These are phyloP conservation scores for Hydrochoerus hydrochaeris DNA, from an alignment of 2,113 vertebrate species.

Conservation along the genomic window DNA sequence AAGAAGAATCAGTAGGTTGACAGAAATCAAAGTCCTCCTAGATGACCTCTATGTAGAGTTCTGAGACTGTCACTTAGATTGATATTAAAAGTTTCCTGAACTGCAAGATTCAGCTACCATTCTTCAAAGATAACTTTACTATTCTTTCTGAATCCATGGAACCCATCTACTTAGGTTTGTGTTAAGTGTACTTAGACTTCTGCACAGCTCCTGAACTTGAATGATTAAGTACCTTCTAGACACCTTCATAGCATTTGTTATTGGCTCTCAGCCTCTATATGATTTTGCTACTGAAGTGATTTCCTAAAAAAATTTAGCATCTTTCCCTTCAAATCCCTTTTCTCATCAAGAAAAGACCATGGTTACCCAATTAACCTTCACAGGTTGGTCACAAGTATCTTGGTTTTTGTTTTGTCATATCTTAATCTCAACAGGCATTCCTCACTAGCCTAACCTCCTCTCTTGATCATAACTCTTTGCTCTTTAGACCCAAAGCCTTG, in stretches of 20 bases:
- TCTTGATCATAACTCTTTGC: neutral
- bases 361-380: neutral
- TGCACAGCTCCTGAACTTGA: neutral
- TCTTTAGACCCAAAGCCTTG: neutral
- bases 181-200: neutral
- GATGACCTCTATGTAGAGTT: neutral
- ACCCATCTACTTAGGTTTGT: neutral
- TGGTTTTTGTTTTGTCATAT: neutral
- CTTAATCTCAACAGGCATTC: neutral
- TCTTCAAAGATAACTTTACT: neutral
- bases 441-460: neutral
- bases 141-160: neutral
- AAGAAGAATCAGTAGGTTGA: neutral
- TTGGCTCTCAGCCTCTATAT: neutral
- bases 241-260: neutral
- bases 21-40: neutral
- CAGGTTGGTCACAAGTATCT: neutral
- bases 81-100: neutral
- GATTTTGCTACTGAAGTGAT: neutral
- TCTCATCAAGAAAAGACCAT: neutral
- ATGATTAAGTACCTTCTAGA: neutral
- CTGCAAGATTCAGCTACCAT: neutral
- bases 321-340: constrained; percentile 7
- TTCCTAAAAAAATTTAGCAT: neutral
- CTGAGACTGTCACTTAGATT: neutral